These are phyloP conservation scores for Trididemnum clinides DNA, from an alignment of 23 tunicate species.

Conservation along the genomic window DNA sequence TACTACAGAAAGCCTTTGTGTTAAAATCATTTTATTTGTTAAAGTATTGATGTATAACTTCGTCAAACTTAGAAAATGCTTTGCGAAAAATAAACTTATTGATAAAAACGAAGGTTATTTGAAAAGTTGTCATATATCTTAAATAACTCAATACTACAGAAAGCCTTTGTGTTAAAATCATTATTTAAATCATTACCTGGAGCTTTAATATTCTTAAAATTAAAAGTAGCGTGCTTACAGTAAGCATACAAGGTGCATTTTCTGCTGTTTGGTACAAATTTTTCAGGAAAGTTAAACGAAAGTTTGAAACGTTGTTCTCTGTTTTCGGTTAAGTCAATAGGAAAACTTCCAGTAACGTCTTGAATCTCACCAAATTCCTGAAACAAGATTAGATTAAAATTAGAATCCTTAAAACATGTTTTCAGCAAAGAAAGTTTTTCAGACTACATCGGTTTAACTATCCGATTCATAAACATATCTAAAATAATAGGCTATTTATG, in stretches of 20 bases:
- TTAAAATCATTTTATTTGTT: not conserved
- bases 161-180: not conserved
- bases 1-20: not conserved
- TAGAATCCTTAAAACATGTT: too few relatives aligned
- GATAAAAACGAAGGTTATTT: too few relatives aligned
- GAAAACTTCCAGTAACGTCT: too few relatives aligned
- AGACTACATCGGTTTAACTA: too few relatives aligned
- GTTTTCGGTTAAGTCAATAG: not conserved
- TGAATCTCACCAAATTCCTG: conserved; percentile 2
- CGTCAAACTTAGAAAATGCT: not conserved
- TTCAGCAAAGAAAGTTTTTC: too few relatives aligned
- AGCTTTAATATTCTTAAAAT: too few relatives aligned
- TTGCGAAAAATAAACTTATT: not conserved
- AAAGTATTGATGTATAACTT: not conserved
- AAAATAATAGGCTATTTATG: too few relatives aligned
- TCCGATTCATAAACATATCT: too few relatives aligned
- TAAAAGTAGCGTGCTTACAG: too few relatives aligned
- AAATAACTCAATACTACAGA: not conserved
- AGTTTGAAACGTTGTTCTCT: not conserved
- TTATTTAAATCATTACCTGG: too few relatives aligned
- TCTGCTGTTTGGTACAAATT: conserved; percentile 1
- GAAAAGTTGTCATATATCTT: not conserved
- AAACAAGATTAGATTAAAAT: too few relatives aligned
- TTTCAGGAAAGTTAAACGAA: conserved; percentile 11
- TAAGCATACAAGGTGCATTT: conserved; percentile 10